Evolutionary conservation across 2,113 vertebrate species (phyloP).

Genomic region (Sphaerodactylus townsendi): DNA sequence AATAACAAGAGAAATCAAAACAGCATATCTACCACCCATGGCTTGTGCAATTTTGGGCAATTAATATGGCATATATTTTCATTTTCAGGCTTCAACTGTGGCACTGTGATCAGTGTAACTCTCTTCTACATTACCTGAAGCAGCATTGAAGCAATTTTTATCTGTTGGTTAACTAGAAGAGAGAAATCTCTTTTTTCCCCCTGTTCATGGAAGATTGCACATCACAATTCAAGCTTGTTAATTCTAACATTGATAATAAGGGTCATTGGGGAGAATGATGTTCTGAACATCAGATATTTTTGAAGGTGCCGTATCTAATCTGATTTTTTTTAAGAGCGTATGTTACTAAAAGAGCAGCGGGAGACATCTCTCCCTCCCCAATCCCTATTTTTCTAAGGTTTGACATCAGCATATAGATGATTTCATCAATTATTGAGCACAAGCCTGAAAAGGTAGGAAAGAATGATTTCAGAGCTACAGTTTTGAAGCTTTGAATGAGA

Average conservation of each 20-base stretch:
- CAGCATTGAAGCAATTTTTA: constrained; percentile 34
- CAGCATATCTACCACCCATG: constrained; percentile 58
- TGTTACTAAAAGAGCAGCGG: constrained; percentile 66
- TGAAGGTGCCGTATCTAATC: constrained; percentile 70
- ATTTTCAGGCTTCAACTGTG: constrained; percentile 58
- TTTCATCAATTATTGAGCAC: constrained; percentile 79
- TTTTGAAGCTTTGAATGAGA: constrained; percentile 70
- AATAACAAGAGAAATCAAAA: constrained; percentile 52
- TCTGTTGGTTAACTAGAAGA: constrained; percentile 20
- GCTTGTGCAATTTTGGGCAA: constrained; percentile 64
- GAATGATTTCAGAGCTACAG: constrained; percentile 66
- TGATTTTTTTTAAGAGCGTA: constrained; percentile 70
- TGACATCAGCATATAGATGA: constrained; percentile 79
- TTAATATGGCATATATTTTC: constrained; percentile 64
- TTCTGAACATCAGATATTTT: constrained; percentile 71
- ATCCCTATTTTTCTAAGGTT: constrained; percentile 70
- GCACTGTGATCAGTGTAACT: constrained; percentile 58
- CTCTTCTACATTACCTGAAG: constrained; percentile 30
- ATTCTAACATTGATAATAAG: constrained; percentile 70
- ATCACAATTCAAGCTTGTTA: constrained; percentile 63
- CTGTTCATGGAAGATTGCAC: constrained; percentile 44
- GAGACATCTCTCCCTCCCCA: constrained; percentile 58
- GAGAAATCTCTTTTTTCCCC: constrained; percentile 38
- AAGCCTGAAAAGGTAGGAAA: constrained; percentile 71
- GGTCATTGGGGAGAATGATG: constrained; percentile 66